These are phyloP conservation scores for Arctia plantaginis DNA, from an alignment of 2,888 invertebrate genomes.

Conservation along the genomic window DNA sequence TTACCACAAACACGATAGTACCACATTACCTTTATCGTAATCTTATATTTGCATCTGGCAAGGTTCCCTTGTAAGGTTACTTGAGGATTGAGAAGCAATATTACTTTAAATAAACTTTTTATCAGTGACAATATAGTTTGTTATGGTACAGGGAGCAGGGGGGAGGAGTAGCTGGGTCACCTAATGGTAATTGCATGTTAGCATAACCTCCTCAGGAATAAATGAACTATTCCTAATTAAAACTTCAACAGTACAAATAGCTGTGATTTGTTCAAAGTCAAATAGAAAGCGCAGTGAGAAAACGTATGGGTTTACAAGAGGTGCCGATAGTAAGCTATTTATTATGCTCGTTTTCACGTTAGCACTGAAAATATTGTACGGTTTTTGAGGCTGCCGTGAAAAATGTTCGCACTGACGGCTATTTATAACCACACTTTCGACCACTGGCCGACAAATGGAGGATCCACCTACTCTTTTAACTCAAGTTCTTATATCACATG, in stretches of 20 bases:
- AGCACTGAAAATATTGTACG: constrained; percentile 28
- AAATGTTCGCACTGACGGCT: constrained; percentile 47
- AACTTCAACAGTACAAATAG: constrained; percentile 29
- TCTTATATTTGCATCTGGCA: background rate
- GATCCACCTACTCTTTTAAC: constrained; percentile 35
- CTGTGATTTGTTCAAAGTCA: constrained; percentile 39
- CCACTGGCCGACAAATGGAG: constrained; percentile 44
- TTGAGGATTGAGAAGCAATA: background rate
- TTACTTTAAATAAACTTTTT: background rate
- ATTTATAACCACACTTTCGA: constrained; percentile 43
- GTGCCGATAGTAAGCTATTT: constrained; percentile 48
- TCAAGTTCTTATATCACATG: constrained; percentile 3
- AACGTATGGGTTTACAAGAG: constrained; percentile 33
- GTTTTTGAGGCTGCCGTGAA: constrained; percentile 35
- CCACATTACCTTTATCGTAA: background rate
- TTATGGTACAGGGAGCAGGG: background rate
- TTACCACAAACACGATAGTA: background rate
- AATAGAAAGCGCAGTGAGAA: constrained; percentile 34
- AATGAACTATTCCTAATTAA: constrained; percentile 28
- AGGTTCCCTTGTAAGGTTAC: background rate
- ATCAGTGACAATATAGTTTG: background rate
- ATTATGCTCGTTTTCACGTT: constrained; percentile 49
- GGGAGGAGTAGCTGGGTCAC: too few species aligned
- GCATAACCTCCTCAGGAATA: background rate
- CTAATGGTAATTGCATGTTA: too few species aligned